Base-by-base conservation (phyloP, 2,797 vertebrate genomes). In the Coregonus sp. region DNA sequence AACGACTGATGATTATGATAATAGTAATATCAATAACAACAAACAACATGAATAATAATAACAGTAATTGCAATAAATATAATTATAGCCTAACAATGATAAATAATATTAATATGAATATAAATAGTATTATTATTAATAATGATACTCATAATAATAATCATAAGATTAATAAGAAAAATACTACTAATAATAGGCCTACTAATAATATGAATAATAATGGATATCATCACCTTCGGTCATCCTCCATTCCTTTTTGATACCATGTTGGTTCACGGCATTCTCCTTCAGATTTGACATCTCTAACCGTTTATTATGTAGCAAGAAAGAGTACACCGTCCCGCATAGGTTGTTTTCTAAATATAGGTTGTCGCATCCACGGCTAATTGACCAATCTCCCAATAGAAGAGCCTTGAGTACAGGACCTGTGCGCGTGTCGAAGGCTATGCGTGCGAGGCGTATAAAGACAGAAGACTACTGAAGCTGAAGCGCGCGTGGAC, bases 331-430 rank as follows among this genome's bases (percentile, higher is more conserved):
- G 63, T 15, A 16, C 12, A 14, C 29, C 29, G 7, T 63, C 25
- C 59, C 59, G 40, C 70, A 29, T 63, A 7, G 54, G 78, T 50
- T 70, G 68, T 70, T 70, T 75, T 72, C 71, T 52, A 18, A 37
- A 35, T 51, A 75, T 73, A 80, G 76, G 74, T 66, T 70, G 67
- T 73, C 14, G 61, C 59, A 37, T 66, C 68, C 25, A 77, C 75
- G 79, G 33, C 71, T 76, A 73, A 73, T 54, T 75, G 52, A 56
- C 52, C 67, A 74, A 59, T 74, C 56, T 75, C 72, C 82, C 76
- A 77, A 80, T 79, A 66, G 77, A 75, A 65, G 63, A 72, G 71
- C 29, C 31, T 33, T 47, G 40, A 47, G 9, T 47, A 73, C 16
- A 63, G 33, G 56, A 73, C 56, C 33, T 63, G 72, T 37, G 52